Conservation (phyloP, 2,113 vertebrate species). For the Excalfactoria chinensis region DNA sequence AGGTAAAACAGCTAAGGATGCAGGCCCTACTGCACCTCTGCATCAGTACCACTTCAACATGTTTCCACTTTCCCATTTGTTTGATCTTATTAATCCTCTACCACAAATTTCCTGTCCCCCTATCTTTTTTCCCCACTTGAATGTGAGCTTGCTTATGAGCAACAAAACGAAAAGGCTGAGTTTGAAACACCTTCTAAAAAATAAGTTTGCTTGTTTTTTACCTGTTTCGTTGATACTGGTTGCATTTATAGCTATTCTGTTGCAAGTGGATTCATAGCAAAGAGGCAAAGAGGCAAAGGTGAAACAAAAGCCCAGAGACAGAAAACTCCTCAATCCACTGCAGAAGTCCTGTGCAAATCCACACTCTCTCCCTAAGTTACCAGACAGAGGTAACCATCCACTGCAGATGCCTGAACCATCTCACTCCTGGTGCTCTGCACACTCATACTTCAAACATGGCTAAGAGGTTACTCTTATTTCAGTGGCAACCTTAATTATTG, state of each 20-base stretch:
- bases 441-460: accelerated
- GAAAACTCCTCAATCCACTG: background rate
- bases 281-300: background rate
- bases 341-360: background rate
- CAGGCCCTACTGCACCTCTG: accelerated
- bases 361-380: background rate
- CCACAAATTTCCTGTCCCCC: background rate
- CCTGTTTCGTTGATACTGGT: accelerated
- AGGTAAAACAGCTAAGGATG: background rate
- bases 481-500: background rate
- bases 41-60: background rate
- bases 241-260: background rate
- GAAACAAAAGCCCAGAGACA: background rate
- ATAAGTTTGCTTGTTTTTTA: background rate
- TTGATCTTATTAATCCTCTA: background rate
- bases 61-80: background rate
- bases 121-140: background rate
- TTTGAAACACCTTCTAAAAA: background rate
- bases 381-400: background rate
- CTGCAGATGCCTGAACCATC: background rate
- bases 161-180: background rate
- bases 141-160: background rate
- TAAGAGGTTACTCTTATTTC: background rate
- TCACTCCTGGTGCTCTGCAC: background rate
- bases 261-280: background rate